Base-by-base conservation (phyloP, 2,113 vertebrate species). In the Tupaia chinensis region DNA sequence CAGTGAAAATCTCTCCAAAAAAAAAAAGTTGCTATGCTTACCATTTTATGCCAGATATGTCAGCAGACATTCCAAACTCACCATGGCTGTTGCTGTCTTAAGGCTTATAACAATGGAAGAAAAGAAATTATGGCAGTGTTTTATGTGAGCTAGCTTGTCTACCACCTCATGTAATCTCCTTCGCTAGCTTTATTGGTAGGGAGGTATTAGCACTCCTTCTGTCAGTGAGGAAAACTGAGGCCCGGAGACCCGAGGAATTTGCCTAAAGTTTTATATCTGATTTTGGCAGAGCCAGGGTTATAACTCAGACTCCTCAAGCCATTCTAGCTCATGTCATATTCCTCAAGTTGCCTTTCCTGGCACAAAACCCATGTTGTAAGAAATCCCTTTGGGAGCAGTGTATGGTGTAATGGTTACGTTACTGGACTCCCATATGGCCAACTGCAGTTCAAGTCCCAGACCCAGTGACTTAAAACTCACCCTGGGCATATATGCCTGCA, bases 91-190 rank as follows among this genome's bases (percentile, higher is more conserved):
- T 53, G 60, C 65, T 34, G 34, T 34, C 54, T 65, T 78, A 83
- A 94, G 53, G 17, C 32, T 9, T 73, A 69, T 53, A 69, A 85
- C 29, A 27, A 32, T 73, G 25, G n/a, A 78, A 78, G 69, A 60
- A 86, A 89, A 79, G 65, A 74, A 93, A 83, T 93, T 82, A 66
- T 68, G 63, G 86, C 70, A 93, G 32, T 63, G 53, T 27, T 89
- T 93, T 27, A 66, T 15, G 53, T 11, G 17, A 76, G 29, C 19
- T 70, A 56, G 32, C 53, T 80, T 44, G 58, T 92, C 54, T 65
- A 76, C 25, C 80, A 2, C 74, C 70, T 70, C 78, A 94, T 81
- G 65, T 66, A 81, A 27, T 66, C 22, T 70, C 25, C 54, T 29
- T 20, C 70, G 54, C 29, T 3, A 66, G 22, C 25, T 61, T 84